Base-by-base conservation (phyloP, 2,888 invertebrate species). In the Lycophotia porphyrea region DNA sequence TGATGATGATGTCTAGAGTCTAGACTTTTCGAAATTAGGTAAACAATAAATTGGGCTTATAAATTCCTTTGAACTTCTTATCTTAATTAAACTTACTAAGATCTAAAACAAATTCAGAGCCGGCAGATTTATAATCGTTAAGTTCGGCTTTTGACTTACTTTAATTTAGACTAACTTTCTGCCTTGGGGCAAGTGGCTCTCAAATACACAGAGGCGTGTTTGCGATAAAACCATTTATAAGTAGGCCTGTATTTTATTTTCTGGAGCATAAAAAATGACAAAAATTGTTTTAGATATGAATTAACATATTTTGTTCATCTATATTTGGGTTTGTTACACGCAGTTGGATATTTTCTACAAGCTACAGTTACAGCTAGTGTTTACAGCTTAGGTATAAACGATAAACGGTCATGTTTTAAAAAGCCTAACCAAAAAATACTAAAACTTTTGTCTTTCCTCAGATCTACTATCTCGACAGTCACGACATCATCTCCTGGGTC, bases 391-490 rank as follows among this genome's bases (percentile, higher is more conserved):
- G 11, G 5, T 21, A 34, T 60, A 21, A 60, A 24, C 31, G 21
- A 60, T 34, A 60, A 21, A 34, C 0, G 27, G 24, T 39, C 39
- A 13, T 13, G 39, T 34, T 34, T 21, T 60, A 34, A 34, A 36
- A 61, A 36, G 5, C 11, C 1, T 36, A 11, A 15, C 36, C n/a
- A n/a, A 3, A 3, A 39, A 15, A 36, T n/a, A 24, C 24, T 61
- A 34, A 61, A 36, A 21, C 13, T 36, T n/a, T 24, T 9, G 2
- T 71, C 70, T 34, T 52, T 58, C 24, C 52, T 24, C 96, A 98
- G 97, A 98, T 98, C 80, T 98, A 98, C 93, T 98, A 98, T 91
- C 95, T 98, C 78, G 98, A 98, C 89, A 97, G 97, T 70, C 98
- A 98, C 90, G 98, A 98, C 90, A 96, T 97, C 60, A 98, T 98